These are phyloP conservation scores for Orgyia antiqua DNA, from an alignment of 2,888 invertebrate species.

Conservation along the genomic window DNA sequence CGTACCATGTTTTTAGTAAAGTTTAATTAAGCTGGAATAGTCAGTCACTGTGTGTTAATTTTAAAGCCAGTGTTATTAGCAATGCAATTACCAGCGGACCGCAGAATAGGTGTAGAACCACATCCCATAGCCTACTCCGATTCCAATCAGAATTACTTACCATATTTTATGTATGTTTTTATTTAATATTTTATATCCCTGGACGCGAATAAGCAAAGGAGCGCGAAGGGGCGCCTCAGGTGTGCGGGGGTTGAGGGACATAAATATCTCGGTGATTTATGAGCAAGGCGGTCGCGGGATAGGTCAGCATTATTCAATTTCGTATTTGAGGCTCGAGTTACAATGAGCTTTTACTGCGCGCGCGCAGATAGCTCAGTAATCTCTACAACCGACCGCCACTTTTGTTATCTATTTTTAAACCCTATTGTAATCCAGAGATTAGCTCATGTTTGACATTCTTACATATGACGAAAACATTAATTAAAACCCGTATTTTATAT, in stretches of 20 bases:
- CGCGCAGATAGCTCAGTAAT: constrained; percentile 63
- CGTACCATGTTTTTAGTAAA: too few relatives aligned
- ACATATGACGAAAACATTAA: constrained; percentile 28
- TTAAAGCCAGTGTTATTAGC: too few relatives aligned
- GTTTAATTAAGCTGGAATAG: too few relatives aligned
- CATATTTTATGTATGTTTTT: constrained; percentile 70
- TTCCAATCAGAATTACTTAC: constrained; percentile 72
- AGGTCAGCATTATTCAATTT: constrained; percentile 79
- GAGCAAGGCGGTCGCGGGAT: constrained; percentile 75
- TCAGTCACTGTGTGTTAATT: too few relatives aligned
- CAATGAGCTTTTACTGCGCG: constrained; percentile 74
- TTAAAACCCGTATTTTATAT: constrained; percentile 23
- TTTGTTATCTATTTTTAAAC: constrained; percentile 55
- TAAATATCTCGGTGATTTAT: constrained; percentile 78
- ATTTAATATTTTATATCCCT: constrained; percentile 73
- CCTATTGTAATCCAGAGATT: constrained; percentile 50
- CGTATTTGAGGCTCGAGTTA: constrained; percentile 76
- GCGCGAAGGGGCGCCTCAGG: constrained; percentile 41
- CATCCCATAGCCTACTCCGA: constrained; percentile 50
- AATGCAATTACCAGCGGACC: constrained; percentile 32
- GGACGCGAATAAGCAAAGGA: constrained; percentile 58
- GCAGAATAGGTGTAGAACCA: constrained; percentile 58
- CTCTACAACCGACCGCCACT: constrained; percentile 35
- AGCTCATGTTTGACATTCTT: constrained; percentile 37
- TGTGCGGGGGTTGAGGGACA: constrained; percentile 63